A percentile compares a stretch with the other conserved stretches of the same genome.
Conservation (phyloP, 2,888 invertebrate species). For the Parthenolecanium corni region DNA sequence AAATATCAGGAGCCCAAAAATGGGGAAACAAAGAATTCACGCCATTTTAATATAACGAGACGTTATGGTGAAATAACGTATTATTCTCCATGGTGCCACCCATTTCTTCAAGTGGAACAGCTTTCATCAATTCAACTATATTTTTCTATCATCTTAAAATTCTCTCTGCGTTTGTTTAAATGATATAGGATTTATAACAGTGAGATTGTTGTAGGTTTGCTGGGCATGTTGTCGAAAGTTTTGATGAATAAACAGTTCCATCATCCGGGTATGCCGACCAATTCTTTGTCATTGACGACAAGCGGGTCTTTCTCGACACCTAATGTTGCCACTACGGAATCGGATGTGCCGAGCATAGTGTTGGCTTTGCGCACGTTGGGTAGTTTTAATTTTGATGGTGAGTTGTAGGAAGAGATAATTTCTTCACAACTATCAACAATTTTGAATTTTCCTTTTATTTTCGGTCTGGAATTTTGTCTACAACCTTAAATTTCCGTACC, state of each 20-base stretch:
- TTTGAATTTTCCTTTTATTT: background rate
- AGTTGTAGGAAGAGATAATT: no score
- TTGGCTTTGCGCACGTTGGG: slow-evolving; percentile 87
- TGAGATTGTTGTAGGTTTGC: slow-evolving; percentile 53
- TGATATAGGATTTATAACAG: no score
- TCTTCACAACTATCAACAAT: no score
- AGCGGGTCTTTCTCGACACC: slow-evolving; percentile 1
- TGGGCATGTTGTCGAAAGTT: slow-evolving; percentile 81
- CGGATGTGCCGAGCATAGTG: slow-evolving; percentile 73
- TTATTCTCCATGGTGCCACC: no score
- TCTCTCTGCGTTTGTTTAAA: no score
- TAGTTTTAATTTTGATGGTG: slow-evolving; percentile 72
- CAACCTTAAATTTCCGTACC: no score
- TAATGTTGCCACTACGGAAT: slow-evolving; percentile 42
- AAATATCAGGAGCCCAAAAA: no score
- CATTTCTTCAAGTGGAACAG: background rate
- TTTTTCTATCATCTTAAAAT: background rate
- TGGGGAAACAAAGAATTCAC: no score
- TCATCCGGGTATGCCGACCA: slow-evolving; percentile 56
- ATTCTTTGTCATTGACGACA: slow-evolving; percentile 21
- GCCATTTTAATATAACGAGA: no score
- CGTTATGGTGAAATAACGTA: no score
- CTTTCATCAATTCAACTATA: background rate
- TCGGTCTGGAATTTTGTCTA: background rate
- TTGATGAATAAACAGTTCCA: slow-evolving; percentile 75